phyloP scores from a whole-genome alignment of 2,797 vertebrate species.

The Poeciliopsis presidionis region DNA sequence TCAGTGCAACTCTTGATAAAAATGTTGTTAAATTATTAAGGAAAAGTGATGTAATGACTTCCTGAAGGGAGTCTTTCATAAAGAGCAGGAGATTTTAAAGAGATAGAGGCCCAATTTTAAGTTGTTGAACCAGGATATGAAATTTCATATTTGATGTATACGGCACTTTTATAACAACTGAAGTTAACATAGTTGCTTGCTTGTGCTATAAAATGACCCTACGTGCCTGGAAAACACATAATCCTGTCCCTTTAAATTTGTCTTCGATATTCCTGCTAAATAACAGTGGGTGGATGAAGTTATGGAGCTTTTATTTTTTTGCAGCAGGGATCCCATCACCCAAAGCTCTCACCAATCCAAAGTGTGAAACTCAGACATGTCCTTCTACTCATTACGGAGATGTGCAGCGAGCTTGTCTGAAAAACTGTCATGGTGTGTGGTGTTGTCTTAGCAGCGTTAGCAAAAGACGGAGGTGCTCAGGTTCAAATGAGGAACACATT shows the following conservation, averaged over 20 bases:
- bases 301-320: constrained; percentile 55
- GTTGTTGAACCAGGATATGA: no score
- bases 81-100: no score
- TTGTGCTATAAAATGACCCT: no score
- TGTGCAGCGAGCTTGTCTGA: constrained; percentile 52
- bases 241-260: background rate
- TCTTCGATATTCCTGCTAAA: constrained; percentile 35
- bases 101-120: no score
- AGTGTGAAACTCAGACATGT: constrained; percentile 60
- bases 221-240: no score
- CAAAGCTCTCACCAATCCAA: constrained; percentile 55
- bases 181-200: no score
- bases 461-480: constrained; percentile 47
- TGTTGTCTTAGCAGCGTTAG: constrained; percentile 49
- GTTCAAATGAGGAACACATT: background rate
- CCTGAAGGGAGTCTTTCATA: no score
- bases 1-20: no score
- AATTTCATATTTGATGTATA: no score
- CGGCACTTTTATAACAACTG: no score
- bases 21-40: no score
- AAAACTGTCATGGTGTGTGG: constrained; percentile 29
- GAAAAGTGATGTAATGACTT: no score
- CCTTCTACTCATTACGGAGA: constrained; percentile 66
- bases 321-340: constrained; percentile 52
- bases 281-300: constrained; percentile 39